Base-by-base conservation (phyloP, 2,113 vertebrate genomes). In the Gymnorhina tibicen region DNA sequence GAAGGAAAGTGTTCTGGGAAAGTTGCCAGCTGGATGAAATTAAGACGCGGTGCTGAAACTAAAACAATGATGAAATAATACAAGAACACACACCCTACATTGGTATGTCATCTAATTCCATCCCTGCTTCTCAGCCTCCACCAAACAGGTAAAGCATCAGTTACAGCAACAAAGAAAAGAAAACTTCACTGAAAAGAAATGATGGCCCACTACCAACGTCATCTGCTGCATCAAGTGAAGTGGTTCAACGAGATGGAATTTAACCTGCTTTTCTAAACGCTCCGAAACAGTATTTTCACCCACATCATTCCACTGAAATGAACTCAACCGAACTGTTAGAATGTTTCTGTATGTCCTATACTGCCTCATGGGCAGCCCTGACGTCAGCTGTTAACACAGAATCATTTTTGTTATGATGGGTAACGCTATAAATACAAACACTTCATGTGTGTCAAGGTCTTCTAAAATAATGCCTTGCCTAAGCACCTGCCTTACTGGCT, bases 1-100 rank as follows among this genome's bases (percentile, higher is more conserved):
- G 83, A 84, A 91, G 92, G 87, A 96, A 96, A 96, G 93, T 95
- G 91, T 77, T 94, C 96, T 77, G 91, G 97, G 96, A 92, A 95
- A 90, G 9, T 66, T 80, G 95, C 96, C 96, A 94, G 94, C 83
- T 84, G 95, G 87, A 93, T 55, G 87, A 95, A 93, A 94, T 90
- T 68, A 73, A 97, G 94, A 97, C 47, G 41, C 42, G 0, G 42
- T 11, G 73, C 95, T 96, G 67, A 85, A 95, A 95, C 58, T 88
- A 93, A 82, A 92, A 86, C 89, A 93, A 78, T 75, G 56, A 91
- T 95, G 94, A 97, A 97, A 97, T 96, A 97, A 87, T 18, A 50
- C 78, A 95, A 91, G 92, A 95, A 94, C 83, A 90, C 90, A 97
- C 95, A 89, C 95, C 91, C 87, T 74, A 56, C 37, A 7, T 19